Evolutionary conservation across 2,888 invertebrate genomes (phyloP), one percentile per base, ranked within the genome.

Genomic region (Drosophila peninsularis): DNA sequence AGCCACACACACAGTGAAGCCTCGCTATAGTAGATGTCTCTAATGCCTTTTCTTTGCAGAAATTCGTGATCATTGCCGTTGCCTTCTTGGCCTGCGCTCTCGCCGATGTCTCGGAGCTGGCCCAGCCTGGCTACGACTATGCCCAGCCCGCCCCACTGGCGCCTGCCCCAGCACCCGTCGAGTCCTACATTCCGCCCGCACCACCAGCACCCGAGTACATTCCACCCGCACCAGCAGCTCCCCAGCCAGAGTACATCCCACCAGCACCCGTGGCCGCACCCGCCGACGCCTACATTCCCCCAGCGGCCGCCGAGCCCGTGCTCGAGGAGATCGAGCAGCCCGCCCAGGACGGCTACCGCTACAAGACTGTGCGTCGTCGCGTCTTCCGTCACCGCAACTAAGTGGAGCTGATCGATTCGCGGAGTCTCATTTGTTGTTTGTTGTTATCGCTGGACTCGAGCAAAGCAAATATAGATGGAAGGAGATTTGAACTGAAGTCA

Each of bases 1-100:
- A 11, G n/a, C n/a, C 39, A 41, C 17, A 41, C 39, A 41, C 41
- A 41, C 34, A 19, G 32, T 30, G 5, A 11, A 14, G 10, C n/a
- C 32, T 47, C n/a, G 50, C 19, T 34, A 50, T 49, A 32, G 3
- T 4, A 32, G 11, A n/a, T 6, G 13, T 17, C 0, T n/a, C 36
- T 52, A 11, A 21, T 0, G 24, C n/a, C 24, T 52, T 34, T 34
- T 19, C 1, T 17, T 21, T 44, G 4, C 14, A 86, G 86, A 90
- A 90, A 86, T 90, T 86, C 84, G 36, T 84, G 0, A 81, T 86
- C 47, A 66, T 90, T 67, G 90, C 88, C 60, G 74, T 90, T 50
- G 90, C 90, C 66, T 81, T 86, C 21, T 21, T 90, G 90, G 86
- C 86, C 64, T 86, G 88, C 64, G 90, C 79, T 47, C 71, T 74